A percentile compares a stretch with the other conserved stretches of the same genome.
Evolutionary conservation across 2,113 vertebrate genomes (phyloP).

Genomic region (Tenrec ecaudatus): DNA sequence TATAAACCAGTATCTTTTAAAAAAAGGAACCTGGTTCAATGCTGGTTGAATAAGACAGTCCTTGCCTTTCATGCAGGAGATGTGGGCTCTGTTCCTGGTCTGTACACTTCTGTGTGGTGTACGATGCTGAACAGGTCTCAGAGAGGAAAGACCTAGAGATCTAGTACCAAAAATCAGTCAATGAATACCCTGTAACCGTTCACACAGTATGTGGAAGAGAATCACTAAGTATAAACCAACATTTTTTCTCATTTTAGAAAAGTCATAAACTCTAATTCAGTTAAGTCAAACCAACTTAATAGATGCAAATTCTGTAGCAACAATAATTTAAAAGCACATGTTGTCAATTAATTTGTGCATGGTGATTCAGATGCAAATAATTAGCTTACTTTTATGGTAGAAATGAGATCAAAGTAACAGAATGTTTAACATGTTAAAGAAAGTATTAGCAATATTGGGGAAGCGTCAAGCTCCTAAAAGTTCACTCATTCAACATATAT

Average conservation of each 20-base stretch:
- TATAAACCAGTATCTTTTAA: no score
- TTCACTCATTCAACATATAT: not conserved
- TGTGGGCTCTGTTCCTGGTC: no score
- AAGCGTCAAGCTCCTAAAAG: constrained; percentile 13
- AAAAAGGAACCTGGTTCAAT: no score
- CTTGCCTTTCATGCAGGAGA: no score
- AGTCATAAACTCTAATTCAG: constrained; percentile 16
- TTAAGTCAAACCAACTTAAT: not conserved
- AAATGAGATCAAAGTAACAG: constrained; percentile 12
- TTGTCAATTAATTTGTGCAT: constrained; percentile 16
- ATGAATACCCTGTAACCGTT: no score
- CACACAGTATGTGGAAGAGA: not conserved
- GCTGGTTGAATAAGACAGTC: no score
- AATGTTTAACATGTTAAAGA: not conserved
- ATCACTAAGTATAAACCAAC: constrained; percentile 9
- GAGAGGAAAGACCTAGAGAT: no score
- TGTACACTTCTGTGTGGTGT: no score
- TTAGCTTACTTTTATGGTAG: constrained; percentile 25
- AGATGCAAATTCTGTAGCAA: constrained; percentile 35
- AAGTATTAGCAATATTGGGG: not conserved
- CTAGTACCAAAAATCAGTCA: no score
- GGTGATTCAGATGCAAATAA: constrained; percentile 24
- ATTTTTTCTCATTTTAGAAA: constrained; percentile 30
- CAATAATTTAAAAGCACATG: constrained; percentile 14
- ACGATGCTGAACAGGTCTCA: no score